These are phyloP conservation scores for Cervus canadensis DNA, from an alignment of 2,113 vertebrate genomes.

Conservation along the genomic window DNA sequence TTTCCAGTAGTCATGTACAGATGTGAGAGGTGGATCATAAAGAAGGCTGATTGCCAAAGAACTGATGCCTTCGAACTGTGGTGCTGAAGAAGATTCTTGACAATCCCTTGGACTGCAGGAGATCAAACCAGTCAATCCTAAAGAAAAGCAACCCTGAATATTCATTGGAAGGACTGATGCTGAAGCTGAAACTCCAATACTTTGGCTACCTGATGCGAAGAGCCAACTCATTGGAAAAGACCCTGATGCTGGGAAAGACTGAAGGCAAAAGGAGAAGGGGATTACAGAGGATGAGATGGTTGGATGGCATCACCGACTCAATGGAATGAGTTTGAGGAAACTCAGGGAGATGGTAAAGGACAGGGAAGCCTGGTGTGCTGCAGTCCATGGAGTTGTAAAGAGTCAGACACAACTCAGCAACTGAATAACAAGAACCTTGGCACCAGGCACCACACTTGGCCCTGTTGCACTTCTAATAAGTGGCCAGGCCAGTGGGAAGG, in stretches of 20 bases:
- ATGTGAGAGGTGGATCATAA: background rate
- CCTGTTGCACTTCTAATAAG: background rate
- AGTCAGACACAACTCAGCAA: background rate
- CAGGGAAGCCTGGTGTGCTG: background rate
- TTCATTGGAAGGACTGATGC: background rate
- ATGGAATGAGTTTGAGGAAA: background rate
- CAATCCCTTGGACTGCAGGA: background rate
- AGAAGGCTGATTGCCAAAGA: background rate
- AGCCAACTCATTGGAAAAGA: background rate
- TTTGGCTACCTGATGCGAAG: background rate
- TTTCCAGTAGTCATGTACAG: background rate
- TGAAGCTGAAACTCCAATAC: background rate
- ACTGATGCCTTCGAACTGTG: background rate
- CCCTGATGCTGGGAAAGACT: background rate
- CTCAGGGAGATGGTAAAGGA: background rate
- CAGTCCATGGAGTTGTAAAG: background rate
- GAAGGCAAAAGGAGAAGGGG: background rate
- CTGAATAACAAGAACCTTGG: background rate
- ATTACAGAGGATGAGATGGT: background rate
- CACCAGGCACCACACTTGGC: accelerated
- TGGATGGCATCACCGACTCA: background rate
- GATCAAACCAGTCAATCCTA: background rate
- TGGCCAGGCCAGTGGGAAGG: background rate
- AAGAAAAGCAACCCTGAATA: background rate
- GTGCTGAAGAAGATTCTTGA: background rate